A percentile compares a stretch with the other conserved stretches of the same genome.
Evolutionary conservation across 2,113 vertebrate genomes (phyloP).

Genomic region (Corapipo altera): DNA sequence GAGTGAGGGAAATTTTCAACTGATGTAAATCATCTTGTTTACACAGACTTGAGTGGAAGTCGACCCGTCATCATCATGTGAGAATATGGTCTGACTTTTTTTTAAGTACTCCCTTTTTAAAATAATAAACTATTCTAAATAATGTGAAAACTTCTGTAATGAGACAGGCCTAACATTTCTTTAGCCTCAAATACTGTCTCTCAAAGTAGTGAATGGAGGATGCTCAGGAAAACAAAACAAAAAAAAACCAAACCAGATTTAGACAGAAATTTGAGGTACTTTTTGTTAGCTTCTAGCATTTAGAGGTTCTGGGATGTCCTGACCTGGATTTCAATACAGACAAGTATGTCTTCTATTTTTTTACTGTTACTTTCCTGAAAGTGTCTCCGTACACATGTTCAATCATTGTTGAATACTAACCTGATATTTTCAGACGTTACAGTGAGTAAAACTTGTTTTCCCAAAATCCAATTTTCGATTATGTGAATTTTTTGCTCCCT

Average conservation of each 20-base stretch:
- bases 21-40: not conserved
- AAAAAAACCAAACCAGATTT: rapidly evolving
- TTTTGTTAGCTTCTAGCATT: not conserved
- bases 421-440: not conserved
- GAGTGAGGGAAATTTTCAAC: not conserved
- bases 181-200: not conserved
- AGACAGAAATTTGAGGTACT: not conserved
- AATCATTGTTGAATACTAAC: not conserved
- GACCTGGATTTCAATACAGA: not conserved
- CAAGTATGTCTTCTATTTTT: not conserved
- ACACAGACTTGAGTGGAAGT: not conserved
- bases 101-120: not conserved
- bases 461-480: not conserved
- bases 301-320: not conserved
- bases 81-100: not conserved
- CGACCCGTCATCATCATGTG: not conserved
- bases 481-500: not conserved
- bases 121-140: not conserved
- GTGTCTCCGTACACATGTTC: rapidly evolving
- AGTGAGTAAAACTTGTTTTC: not conserved
- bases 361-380: not conserved
- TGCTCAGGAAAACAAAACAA: not conserved
- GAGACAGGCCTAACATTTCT: not conserved
- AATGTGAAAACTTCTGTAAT: not conserved
- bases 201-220: not conserved